Conservation (phyloP, 2,113 vertebrate genomes). For the Scalopus aquaticus region DNA sequence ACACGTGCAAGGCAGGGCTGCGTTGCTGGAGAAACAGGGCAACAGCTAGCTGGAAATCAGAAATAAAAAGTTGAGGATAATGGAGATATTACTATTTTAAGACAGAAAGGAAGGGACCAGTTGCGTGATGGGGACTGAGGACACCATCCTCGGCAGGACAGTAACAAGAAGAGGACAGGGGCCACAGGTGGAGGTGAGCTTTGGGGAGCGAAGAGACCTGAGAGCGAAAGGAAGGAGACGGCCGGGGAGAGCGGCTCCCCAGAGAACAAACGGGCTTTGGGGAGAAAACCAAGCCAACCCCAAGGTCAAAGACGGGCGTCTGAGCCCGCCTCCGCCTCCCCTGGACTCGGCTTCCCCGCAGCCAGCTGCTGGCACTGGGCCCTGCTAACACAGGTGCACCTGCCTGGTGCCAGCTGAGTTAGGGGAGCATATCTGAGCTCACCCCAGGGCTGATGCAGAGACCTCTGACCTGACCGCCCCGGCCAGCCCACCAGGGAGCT, state of each 20-base stretch:
- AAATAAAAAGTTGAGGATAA: background rate
- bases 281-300: background rate
- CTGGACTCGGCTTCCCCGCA: background rate
- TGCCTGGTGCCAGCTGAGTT: background rate
- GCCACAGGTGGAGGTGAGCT: background rate
- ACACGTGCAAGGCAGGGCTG: background rate
- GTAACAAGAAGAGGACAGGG: background rate
- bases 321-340: background rate
- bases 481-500: background rate
- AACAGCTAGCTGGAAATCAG: background rate
- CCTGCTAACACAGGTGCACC: background rate
- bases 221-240: background rate
- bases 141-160: background rate
- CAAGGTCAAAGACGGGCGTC: background rate
- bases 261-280: background rate
- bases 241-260: background rate
- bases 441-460: background rate
- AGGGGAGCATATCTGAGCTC: background rate
- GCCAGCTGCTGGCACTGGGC: background rate
- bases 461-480: background rate
- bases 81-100: background rate
- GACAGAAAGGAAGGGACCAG: background rate
- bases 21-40: background rate
- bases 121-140: background rate
- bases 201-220: background rate